phyloP scores from a whole-genome alignment of 2,888 invertebrate genomes.

The Aspidiotus rigidus region DNA sequence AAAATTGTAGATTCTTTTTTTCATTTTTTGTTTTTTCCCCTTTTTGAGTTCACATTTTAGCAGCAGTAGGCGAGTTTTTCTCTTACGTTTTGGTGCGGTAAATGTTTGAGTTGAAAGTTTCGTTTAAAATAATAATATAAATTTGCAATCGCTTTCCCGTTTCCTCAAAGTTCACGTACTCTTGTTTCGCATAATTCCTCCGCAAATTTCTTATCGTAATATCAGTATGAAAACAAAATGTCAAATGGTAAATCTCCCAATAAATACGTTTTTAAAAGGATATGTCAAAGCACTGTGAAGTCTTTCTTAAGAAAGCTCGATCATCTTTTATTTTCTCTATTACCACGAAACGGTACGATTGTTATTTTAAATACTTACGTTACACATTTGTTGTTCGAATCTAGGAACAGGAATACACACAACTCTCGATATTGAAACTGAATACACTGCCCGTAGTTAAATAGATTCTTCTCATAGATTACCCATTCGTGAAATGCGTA shows the following conservation, averaged over 20 bases:
- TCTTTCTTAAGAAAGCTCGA: constrained; percentile 9
- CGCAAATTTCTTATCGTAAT: neutral
- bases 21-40: neutral
- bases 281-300: constrained; percentile 15
- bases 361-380: constrained; percentile 5
- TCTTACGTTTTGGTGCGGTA: constrained; percentile 29
- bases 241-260: constrained; percentile 27
- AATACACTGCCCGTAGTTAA: too few species aligned
- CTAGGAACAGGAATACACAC: too few species aligned
- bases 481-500: too few species aligned
- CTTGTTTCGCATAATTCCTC: neutral
- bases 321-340: neutral
- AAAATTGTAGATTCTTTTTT: neutral
- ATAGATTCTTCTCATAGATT: too few species aligned
- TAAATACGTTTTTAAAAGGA: constrained; percentile 20
- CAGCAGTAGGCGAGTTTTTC: constrained; percentile 21
- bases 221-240: constrained; percentile 27
- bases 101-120: constrained; percentile 17
- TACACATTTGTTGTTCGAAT: too few species aligned
- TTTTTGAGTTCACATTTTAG: too few species aligned
- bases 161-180: neutral
- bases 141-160: neutral
- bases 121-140: constrained; percentile 3
- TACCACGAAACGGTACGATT: constrained; percentile 5
- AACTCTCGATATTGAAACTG: too few species aligned